Percentiles rank a stretch among this genome's conserved stretches.
Conservation (phyloP, 2,113 vertebrate species). For the Callocephalon fimbriatum region DNA sequence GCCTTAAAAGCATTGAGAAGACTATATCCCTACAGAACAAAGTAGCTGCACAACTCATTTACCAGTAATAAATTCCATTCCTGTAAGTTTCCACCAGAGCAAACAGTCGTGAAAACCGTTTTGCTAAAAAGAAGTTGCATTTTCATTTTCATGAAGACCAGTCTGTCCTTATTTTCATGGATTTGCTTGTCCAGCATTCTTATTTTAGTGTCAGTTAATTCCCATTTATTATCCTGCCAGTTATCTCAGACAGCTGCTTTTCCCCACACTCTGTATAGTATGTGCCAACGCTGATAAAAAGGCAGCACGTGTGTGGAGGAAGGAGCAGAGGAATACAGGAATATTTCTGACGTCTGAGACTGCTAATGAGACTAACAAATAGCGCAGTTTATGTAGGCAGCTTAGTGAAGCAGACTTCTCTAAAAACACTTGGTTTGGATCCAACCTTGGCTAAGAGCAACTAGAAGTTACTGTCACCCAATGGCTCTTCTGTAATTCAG, state of each 20-base stretch:
- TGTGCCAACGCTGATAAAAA: background rate
- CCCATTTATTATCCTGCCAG: background rate
- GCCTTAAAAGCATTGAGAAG: background rate
- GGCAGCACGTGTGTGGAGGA: background rate
- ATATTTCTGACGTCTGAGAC: background rate
- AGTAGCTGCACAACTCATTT: background rate
- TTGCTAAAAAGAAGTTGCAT: background rate
- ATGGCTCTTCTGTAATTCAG: background rate
- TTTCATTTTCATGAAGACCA: background rate
- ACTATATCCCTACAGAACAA: background rate
- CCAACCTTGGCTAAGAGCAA: background rate
- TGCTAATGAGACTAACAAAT: background rate
- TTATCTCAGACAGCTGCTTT: conserved; percentile 20
- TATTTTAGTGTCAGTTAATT: background rate
- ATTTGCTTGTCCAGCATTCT: background rate
- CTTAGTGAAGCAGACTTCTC: background rate
- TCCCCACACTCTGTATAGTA: background rate
- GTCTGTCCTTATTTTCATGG: background rate
- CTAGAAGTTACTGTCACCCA: background rate
- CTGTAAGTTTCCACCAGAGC: background rate
- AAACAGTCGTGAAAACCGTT: background rate
- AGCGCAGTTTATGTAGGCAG: background rate
- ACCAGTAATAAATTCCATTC: background rate
- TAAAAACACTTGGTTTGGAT: background rate
- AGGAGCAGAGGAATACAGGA: background rate